Evolutionary conservation across 2,797 vertebrate species (phyloP).

Genomic region (Malurus splendens): DNA sequence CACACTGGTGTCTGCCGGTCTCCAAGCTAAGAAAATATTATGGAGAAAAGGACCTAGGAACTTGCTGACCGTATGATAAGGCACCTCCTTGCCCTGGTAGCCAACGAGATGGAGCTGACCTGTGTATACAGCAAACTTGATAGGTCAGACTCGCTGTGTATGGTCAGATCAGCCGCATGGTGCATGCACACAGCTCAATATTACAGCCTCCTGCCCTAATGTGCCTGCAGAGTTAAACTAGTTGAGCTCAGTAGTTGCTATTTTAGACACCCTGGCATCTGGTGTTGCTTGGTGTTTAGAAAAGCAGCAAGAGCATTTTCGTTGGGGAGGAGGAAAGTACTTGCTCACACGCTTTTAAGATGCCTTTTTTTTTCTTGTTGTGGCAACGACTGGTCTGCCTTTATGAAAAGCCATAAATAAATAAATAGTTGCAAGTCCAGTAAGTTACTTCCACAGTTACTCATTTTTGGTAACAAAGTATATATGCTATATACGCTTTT

Average conservation of each 20-base stretch:
- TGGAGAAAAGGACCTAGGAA: neutral
- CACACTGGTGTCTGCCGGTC: accelerated
- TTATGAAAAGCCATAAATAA: slow-evolving; percentile 17
- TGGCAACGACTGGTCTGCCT: neutral
- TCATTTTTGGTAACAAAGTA: neutral
- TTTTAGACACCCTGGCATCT: slow-evolving; percentile 58
- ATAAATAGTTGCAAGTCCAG: neutral
- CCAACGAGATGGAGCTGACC: neutral
- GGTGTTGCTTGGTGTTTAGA: slow-evolving; percentile 31
- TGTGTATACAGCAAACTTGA: neutral
- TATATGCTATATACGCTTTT: neutral
- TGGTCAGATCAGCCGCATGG: accelerated
- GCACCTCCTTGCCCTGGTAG: neutral
- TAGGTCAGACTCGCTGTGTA: neutral
- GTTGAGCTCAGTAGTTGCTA: slow-evolving; percentile 46
- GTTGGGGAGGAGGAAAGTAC: neutral
- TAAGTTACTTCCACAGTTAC: neutral
- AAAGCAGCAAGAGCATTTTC: neutral
- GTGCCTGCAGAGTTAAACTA: slow-evolving; percentile 23
- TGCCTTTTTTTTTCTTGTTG: neutral
- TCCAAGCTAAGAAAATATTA: neutral
- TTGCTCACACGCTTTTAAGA: neutral
- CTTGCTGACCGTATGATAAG: neutral
- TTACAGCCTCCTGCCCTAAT: neutral
- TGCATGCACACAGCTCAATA: neutral